Conservation (phyloP, 2,888 invertebrate genomes). For the Catocala sponsa region DNA sequence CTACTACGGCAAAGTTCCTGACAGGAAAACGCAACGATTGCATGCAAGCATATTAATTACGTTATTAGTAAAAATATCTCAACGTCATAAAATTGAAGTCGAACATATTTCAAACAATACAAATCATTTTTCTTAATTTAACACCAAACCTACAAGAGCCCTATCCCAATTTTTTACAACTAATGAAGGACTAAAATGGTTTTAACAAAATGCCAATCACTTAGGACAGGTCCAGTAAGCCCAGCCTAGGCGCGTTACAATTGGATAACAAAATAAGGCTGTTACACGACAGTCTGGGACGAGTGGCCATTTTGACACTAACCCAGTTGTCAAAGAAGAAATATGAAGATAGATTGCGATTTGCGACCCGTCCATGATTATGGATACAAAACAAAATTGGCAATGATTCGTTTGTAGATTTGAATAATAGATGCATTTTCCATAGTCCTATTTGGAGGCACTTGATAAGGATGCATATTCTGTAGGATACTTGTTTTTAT, state of each 20-base stretch:
- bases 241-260: slow-evolving; percentile 15
- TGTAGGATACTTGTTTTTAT: too few relatives aligned
- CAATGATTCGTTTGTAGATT: not conserved
- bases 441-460: too few relatives aligned
- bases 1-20: too few relatives aligned
- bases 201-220: slow-evolving; percentile 37
- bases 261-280: slow-evolving; percentile 20
- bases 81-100: too few relatives aligned
- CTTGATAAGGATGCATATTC: too few relatives aligned
- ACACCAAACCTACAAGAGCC: not conserved
- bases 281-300: slow-evolving; percentile 24
- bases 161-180: slow-evolving; percentile 11
- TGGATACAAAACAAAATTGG: too few relatives aligned
- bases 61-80: too few relatives aligned
- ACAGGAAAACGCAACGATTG: too few relatives aligned
- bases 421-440: not conserved
- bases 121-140: not conserved
- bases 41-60: too few relatives aligned
- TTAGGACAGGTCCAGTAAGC: slow-evolving; percentile 30
- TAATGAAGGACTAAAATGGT: slow-evolving; percentile 23
- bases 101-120: too few relatives aligned
- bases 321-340: not conserved
- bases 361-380: not conserved
- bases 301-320: slow-evolving; percentile 1
- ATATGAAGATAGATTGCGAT: not conserved